Evolutionary conservation across 1,140 invertebrate species (phyloP).

Genomic region (Andrena cerasifolii): DNA sequence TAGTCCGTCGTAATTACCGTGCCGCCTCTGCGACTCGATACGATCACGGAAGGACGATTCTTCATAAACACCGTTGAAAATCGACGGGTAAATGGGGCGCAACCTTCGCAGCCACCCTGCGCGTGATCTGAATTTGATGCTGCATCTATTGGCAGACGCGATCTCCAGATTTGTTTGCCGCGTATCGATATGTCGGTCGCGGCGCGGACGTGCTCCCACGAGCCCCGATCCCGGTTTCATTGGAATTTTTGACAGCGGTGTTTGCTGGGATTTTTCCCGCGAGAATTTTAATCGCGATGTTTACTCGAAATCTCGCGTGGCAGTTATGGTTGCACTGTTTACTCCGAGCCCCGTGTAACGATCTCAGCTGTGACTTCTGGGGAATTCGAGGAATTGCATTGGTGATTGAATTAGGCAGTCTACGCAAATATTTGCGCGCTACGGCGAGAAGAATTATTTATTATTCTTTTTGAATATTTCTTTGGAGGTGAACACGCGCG

Average conservation of each 20-base stretch:
- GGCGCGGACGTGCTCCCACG: not conserved
- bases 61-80: constrained; percentile 14
- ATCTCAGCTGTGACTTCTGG: not conserved
- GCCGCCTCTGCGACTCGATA: constrained; percentile 19
- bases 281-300: constrained; percentile 4
- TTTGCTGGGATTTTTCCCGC: not conserved
- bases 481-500: not conserved
- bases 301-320: not conserved
- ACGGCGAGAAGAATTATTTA: not conserved
- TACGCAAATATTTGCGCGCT: constrained; percentile 15
- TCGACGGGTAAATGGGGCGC: constrained; percentile 19
- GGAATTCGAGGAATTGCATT: constrained; percentile 11
- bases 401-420: not conserved
- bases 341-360: not conserved
- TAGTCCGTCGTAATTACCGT: constrained; percentile 35
- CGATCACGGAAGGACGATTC: constrained; percentile 34
- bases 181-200: constrained; percentile 25
- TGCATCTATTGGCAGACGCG: not conserved
- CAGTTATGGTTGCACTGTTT: not conserved
- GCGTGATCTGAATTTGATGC: constrained; percentile 35
- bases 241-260: not conserved
- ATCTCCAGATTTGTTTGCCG: constrained; percentile 32
- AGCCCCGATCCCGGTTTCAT: not conserved
- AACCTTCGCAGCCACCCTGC: constrained; percentile 17
- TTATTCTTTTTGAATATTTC: constrained; percentile 10